phyloP scores from a whole-genome alignment of 2,888 invertebrate species.

The Drosophila anomelani region DNA sequence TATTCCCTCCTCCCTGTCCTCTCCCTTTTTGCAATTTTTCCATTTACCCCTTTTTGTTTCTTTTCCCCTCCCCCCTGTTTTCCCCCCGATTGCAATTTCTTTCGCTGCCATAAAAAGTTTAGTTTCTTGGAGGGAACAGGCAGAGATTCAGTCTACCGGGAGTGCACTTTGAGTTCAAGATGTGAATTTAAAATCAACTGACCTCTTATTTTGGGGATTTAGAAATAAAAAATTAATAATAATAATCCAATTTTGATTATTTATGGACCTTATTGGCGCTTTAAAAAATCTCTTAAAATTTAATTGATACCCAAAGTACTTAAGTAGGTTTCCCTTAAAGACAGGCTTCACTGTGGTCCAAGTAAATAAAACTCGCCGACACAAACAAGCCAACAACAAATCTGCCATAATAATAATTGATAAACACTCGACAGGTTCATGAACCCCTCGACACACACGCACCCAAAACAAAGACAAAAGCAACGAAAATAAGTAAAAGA shows the following conservation, averaged over 20 bases:
- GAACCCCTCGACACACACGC: conserved; percentile 46
- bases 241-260: too few species aligned
- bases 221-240: too few species aligned
- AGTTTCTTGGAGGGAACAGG: neutral
- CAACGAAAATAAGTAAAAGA: conserved; percentile 21
- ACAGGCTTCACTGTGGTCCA: conserved; percentile 12
- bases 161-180: neutral
- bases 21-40: neutral
- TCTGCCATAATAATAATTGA: conserved; percentile 51
- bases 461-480: conserved; percentile 22
- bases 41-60: conserved; percentile 1
- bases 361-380: conserved; percentile 17
- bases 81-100: conserved; percentile 10
- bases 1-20: neutral
- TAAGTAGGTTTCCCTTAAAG: neutral
- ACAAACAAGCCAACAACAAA: conserved; percentile 25
- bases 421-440: conserved; percentile 62
- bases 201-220: neutral
- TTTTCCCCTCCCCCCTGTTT: neutral
- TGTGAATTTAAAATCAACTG: neutral
- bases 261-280: too few species aligned
- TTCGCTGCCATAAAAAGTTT: conserved; percentile 4
- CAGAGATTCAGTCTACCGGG: neutral
- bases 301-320: neutral
- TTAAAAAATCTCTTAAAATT: neutral